phyloP scores from a whole-genome alignment of 2,888 invertebrate genomes.

The Watsonalla binaria region DNA sequence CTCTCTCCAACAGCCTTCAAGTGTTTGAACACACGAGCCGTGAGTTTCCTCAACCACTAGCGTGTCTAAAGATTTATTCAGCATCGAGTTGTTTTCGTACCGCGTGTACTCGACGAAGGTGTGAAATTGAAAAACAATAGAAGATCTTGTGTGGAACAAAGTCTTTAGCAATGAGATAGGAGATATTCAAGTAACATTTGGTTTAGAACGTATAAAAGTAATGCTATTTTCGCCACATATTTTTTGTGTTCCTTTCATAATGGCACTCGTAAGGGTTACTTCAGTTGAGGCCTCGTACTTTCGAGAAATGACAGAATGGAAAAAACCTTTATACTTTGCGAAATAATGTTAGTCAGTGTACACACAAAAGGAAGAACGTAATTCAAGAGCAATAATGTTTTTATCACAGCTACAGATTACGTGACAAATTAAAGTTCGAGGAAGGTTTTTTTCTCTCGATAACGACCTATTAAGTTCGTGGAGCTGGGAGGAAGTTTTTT shows the following conservation, averaged over 20 bases:
- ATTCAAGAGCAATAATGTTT: constrained; percentile 37
- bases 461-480: constrained; percentile 39
- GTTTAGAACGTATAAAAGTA: too few relatives aligned
- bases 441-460: constrained; percentile 32
- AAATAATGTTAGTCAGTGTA: neutral
- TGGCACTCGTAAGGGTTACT: neutral
- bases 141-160: neutral
- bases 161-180: too few relatives aligned
- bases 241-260: neutral
- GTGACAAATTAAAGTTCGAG: constrained; percentile 39
- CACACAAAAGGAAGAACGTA: constrained; percentile 10
- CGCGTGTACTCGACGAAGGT: constrained; percentile 6
- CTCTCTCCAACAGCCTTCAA: constrained; percentile 41
- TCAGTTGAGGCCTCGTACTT: neutral
- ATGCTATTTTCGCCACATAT: too few relatives aligned
- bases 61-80: constrained; percentile 44
- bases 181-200: too few relatives aligned
- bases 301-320: neutral
- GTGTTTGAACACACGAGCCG: constrained; percentile 43
- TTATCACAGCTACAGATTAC: constrained; percentile 32
- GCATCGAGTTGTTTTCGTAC: constrained; percentile 22
- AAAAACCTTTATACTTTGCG: neutral
- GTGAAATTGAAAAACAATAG: neutral
- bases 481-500: constrained; percentile 36
- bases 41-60: constrained; percentile 39